Percentiles rank a stretch among this genome's conserved stretches.
Evolutionary conservation across 2,797 vertebrate species (phyloP).

Genomic region (Phataginus tricuspis): DNA sequence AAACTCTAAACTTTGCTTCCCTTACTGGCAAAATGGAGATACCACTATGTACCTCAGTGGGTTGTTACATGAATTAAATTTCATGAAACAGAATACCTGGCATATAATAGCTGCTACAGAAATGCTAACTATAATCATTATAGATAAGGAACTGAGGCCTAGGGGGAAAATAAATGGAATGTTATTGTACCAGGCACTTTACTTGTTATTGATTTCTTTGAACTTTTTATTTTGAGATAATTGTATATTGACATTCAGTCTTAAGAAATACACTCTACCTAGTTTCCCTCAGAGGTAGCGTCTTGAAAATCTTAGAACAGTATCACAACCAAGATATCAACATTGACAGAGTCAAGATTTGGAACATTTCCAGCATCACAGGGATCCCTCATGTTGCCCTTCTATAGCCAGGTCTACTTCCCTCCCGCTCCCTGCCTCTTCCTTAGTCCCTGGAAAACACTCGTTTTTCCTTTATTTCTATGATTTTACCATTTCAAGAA

Average conservation of each 20-base stretch:
- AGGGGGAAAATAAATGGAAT: not conserved
- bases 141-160: not conserved
- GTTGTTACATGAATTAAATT: not conserved
- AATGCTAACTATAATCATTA: conserved; percentile 34
- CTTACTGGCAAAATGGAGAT: not conserved
- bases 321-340: not conserved
- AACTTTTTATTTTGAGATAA: not conserved
- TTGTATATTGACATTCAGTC: not conserved
- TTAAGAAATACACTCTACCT: not conserved
- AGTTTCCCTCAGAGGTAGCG: not conserved
- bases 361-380: not conserved
- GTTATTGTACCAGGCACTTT: not conserved
- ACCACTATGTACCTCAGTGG: not conserved
- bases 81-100: not conserved
- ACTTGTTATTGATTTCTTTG: not conserved
- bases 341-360: not conserved
- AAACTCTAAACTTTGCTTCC: not conserved
- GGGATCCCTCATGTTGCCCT: not conserved
- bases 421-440: not conserved
- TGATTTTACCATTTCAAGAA: conserved; percentile 6
- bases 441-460: not conserved
- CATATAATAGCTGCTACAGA: not conserved
- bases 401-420: not conserved
- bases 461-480: not conserved
- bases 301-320: not conserved